These are phyloP conservation scores for Brachionus sp. DNA, from an alignment of 1,140 invertebrate species.

Conservation along the genomic window DNA sequence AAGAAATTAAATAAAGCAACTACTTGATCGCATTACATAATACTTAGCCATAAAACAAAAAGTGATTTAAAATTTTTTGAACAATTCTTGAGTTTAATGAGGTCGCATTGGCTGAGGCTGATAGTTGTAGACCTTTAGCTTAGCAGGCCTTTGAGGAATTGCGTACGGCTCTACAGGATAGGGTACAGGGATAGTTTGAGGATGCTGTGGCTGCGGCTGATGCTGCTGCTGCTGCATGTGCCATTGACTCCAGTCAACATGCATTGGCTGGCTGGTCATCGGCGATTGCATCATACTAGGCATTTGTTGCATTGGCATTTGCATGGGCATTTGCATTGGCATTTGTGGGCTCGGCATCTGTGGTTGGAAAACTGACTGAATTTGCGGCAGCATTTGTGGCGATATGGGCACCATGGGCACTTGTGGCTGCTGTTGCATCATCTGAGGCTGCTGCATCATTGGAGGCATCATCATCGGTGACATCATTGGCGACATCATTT, in stretches of 20 bases:
- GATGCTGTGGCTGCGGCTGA: not conserved
- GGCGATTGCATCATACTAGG: slow-evolving; percentile 5
- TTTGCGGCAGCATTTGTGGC: not conserved
- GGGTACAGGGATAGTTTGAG: not conserved
- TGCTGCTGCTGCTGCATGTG: not conserved
- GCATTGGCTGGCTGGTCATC: not conserved
- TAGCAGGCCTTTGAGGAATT: not conserved
- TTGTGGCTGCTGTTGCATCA: not conserved
- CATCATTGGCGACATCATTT: no score
- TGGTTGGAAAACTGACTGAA: not conserved
- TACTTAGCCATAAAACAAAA: not conserved
- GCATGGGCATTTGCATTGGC: not conserved
- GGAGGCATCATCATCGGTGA: not conserved
- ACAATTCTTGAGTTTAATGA: not conserved
- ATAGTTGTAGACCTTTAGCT: not conserved
- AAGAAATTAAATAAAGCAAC: not conserved
- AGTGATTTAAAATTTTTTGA: not conserved
- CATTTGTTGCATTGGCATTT: not conserved
- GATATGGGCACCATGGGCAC: not conserved
- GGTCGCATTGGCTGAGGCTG: not conserved
- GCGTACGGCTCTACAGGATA: not conserved
- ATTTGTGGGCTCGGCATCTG: not conserved
- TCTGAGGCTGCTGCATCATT: not conserved
- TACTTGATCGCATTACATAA: not conserved
- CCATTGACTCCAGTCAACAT: slow-evolving; percentile 20